phyloP scores from a whole-genome alignment of 1,140 invertebrate genomes.

The Aradophagus sp. region DNA sequence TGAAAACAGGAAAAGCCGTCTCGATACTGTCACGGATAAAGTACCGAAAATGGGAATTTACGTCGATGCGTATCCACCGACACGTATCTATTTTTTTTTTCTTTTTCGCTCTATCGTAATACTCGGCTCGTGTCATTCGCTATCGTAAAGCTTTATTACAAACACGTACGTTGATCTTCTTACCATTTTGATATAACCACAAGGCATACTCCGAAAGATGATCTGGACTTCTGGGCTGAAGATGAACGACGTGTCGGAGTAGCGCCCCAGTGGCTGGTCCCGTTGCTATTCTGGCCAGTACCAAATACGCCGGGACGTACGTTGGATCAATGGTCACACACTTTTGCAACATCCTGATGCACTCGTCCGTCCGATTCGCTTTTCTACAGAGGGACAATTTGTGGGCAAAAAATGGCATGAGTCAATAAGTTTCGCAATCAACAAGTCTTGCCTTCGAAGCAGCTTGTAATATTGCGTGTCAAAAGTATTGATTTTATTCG shows the following conservation, averaged over 20 bases:
- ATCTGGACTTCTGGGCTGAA: constrained; percentile 81
- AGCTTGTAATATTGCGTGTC: too few relatives aligned
- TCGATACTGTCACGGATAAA: constrained; percentile 53
- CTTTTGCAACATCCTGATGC: constrained; percentile 80
- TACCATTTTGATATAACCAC: constrained; percentile 81
- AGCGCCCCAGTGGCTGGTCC: constrained; percentile 75
- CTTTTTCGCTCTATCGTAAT: constrained; percentile 13
- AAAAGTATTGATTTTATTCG: too few relatives aligned
- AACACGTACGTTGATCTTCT: constrained; percentile 50
- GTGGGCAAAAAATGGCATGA: too few relatives aligned
- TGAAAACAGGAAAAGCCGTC: constrained; percentile 60
- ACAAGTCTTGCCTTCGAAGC: too few relatives aligned
- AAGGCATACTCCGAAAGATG: constrained; percentile 80
- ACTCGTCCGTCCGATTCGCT: constrained; percentile 79
- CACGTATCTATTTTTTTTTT: constrained; percentile 52
- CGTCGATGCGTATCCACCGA: constrained; percentile 33
- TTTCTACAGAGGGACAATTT: constrained; percentile 80
- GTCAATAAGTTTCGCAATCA: too few relatives aligned
- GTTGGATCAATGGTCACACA: constrained; percentile 80
- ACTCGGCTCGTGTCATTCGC: constrained; percentile 27
- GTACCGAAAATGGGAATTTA: constrained; percentile 48
- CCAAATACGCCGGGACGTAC: constrained; percentile 81
- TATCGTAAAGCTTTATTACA: constrained; percentile 45
- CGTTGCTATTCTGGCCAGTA: constrained; percentile 78
- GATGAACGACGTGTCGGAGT: constrained; percentile 76